Conservation (phyloP, 2,113 vertebrate species). For the Microtus richardsoni region DNA sequence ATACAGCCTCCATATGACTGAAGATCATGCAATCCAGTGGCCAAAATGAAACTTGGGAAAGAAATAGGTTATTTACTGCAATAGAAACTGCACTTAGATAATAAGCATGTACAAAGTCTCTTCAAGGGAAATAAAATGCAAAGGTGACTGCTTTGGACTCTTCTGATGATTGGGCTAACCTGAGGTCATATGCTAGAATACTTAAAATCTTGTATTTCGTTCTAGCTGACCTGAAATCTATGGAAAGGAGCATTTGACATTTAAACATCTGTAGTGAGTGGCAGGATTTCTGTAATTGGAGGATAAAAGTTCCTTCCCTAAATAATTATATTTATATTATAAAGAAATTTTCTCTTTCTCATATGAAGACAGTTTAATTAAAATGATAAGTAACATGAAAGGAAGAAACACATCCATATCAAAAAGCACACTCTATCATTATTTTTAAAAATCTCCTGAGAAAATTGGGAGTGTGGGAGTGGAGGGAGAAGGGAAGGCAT, state of each 20-base stretch:
- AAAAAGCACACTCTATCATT: neutral
- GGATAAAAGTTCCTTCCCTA: neutral
- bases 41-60: neutral
- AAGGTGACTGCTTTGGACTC: neutral
- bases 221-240: neutral
- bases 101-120: neutral
- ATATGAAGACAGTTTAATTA: neutral
- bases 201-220: neutral
- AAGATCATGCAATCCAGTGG: neutral
- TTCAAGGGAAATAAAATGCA: neutral
- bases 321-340: neutral
- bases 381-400: neutral
- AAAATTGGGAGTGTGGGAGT: too few relatives aligned
- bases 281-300: neutral
- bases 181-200: neutral
- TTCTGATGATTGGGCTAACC: neutral
- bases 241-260: neutral
- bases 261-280: neutral
- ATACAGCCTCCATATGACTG: neutral
- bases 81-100: neutral
- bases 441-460: neutral
- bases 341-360: neutral
- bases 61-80: neutral
- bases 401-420: neutral
- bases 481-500: too few relatives aligned